phyloP scores from a whole-genome alignment of 1,140 invertebrate genomes.

The Orussus abietinus region DNA sequence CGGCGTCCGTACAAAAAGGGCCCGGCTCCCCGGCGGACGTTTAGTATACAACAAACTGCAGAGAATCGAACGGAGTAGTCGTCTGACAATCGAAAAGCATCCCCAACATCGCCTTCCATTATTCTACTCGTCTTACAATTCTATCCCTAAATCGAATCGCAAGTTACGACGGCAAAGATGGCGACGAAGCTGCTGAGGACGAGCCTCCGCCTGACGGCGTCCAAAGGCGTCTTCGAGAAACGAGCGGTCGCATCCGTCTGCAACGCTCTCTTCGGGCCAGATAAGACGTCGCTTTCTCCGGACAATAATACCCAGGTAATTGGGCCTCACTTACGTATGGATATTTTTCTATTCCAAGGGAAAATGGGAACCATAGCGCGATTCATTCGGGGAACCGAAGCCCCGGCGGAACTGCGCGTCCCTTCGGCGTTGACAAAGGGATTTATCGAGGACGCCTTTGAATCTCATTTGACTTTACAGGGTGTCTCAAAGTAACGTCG shows the following conservation, averaged over 20 bases:
- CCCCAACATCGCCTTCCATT: background rate
- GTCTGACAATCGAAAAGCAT: background rate
- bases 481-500: no score
- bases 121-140: background rate
- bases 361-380: no score
- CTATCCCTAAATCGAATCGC: background rate
- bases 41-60: constrained; percentile 11
- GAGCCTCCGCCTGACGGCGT: constrained; percentile 17
- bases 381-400: no score
- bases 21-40: constrained; percentile 14
- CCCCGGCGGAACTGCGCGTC: no score
- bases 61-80: no score
- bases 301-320: no score
- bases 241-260: constrained; percentile 11
- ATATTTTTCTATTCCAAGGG: no score
- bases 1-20: constrained; percentile 26
- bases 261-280: constrained; percentile 1
- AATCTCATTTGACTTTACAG: no score
- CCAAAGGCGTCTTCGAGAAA: constrained; percentile 23
- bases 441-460: no score
- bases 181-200: constrained; percentile 24
- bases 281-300: no score
- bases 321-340: no score
- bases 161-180: constrained; percentile 19
- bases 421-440: no score